phyloP scores from a whole-genome alignment of 2,888 invertebrate genomes.

The Phalangium opilio region DNA sequence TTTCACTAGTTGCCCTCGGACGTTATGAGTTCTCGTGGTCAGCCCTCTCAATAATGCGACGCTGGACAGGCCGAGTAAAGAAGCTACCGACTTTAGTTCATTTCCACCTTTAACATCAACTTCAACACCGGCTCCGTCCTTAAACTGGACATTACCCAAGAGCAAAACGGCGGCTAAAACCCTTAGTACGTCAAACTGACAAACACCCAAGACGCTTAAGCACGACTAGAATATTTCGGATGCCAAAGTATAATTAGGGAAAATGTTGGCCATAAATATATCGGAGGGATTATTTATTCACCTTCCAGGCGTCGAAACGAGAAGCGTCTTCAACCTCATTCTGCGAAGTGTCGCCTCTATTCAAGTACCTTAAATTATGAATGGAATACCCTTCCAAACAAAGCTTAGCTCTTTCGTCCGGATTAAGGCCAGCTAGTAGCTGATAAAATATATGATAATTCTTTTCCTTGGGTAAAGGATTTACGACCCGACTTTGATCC shows the following conservation, averaged over 20 bases:
- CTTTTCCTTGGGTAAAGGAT: constrained; percentile 65
- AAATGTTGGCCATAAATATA: no score
- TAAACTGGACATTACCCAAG: constrained; percentile 79
- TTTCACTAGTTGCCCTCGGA: constrained; percentile 59
- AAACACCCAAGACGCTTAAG: constrained; percentile 61
- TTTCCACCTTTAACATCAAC: constrained; percentile 61
- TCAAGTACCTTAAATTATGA: constrained; percentile 64
- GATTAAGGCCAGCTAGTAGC: constrained; percentile 71
- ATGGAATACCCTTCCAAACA: constrained; percentile 73
- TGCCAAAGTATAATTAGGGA: constrained; percentile 1
- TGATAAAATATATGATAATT: constrained; percentile 97
- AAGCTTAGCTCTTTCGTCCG: constrained; percentile 69
- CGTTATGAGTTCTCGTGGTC: constrained; percentile 62
- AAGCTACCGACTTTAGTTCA: constrained; percentile 71
- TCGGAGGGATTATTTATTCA: constrained; percentile 27
- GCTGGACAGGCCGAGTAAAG: constrained; percentile 60
- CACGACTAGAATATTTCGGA: constrained; percentile 15
- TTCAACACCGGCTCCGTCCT: constrained; percentile 46
- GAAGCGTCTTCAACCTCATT: constrained; percentile 54
- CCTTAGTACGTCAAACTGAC: constrained; percentile 80
- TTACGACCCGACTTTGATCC: constrained; percentile 38
- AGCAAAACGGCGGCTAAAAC: constrained; percentile 78
- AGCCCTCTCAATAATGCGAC: constrained; percentile 62
- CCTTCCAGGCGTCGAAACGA: constrained; percentile 81
- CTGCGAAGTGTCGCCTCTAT: constrained; percentile 53